phyloP scores from a whole-genome alignment of 2,888 invertebrate species.

The Trichogramma evanescens region DNA sequence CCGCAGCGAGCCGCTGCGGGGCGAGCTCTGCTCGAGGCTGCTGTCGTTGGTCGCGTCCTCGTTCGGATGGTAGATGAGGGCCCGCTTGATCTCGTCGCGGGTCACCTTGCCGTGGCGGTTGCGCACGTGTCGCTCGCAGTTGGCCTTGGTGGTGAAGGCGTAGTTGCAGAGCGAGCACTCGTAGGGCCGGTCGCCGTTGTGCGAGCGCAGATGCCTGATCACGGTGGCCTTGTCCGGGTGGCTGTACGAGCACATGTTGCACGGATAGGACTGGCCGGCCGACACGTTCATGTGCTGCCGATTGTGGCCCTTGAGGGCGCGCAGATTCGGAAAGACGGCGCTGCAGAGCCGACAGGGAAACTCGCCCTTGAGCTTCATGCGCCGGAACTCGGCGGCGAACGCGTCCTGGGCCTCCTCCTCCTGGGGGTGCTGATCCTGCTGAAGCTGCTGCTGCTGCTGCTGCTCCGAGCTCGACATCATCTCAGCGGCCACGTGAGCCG shows the following conservation, averaged over 20 bases:
- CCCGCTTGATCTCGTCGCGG: conserved; percentile 80
- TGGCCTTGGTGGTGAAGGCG: conserved; percentile 94
- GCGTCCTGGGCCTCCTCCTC: conserved; percentile 78
- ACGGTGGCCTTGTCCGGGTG: conserved; percentile 86
- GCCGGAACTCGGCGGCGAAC: conserved; percentile 77
- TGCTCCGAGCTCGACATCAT: neutral
- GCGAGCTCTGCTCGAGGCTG: conserved; percentile 28
- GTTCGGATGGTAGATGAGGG: conserved; percentile 80
- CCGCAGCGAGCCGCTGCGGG: conserved; percentile 1
- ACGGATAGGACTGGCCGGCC: conserved; percentile 75
- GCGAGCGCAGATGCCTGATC: conserved; percentile 85
- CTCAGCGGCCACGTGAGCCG: conserved; percentile 15
- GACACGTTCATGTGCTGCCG: conserved; percentile 70
- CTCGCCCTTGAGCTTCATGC: conserved; percentile 82
- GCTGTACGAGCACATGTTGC: conserved; percentile 87
- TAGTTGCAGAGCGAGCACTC: conserved; percentile 93
- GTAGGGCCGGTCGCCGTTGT: conserved; percentile 91
- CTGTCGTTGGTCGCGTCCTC: conserved; percentile 79
- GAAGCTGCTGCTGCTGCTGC: conserved; percentile 24
- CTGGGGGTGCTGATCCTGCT: conserved; percentile 45
- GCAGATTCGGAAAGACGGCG: conserved; percentile 78
- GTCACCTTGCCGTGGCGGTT: conserved; percentile 83
- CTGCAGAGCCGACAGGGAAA: conserved; percentile 87
- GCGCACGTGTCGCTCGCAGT: conserved; percentile 89
- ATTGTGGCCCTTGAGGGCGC: conserved; percentile 87